A percentile compares a stretch with the other conserved stretches of the same genome.
These are phyloP conservation scores for Opisthocomus hoazin DNA, from an alignment of 2,113 vertebrate genomes.

Conservation along the genomic window DNA sequence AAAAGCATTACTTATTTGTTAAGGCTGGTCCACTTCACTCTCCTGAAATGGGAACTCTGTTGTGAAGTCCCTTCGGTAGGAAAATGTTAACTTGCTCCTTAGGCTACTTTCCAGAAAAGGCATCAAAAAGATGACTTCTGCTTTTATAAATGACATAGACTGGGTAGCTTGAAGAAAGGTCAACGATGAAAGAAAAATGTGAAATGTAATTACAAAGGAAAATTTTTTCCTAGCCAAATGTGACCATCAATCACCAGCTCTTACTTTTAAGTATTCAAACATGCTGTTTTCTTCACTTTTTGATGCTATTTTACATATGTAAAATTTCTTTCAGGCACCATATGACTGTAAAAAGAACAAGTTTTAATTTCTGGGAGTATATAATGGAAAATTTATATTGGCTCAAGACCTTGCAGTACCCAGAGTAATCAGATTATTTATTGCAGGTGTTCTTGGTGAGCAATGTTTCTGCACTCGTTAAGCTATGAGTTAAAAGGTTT, in stretches of 20 bases:
- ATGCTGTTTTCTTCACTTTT: background rate
- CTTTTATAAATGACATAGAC: constrained; percentile 1
- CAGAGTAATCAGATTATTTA: background rate
- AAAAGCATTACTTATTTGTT: background rate
- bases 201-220: background rate
- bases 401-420: background rate
- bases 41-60: background rate
- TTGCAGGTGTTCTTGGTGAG: background rate
- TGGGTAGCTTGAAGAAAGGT: constrained; percentile 14
- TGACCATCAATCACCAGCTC: background rate
- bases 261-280: background rate
- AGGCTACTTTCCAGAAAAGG: background rate
- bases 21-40: background rate
- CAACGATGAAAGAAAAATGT: background rate
- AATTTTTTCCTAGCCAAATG: background rate
- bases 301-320: background rate
- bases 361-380: background rate
- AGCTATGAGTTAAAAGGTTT: background rate
- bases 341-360: background rate
- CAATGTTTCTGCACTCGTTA: background rate
- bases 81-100: constrained; percentile 17
- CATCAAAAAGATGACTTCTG: background rate
- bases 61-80: background rate
- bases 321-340: background rate
- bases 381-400: constrained; percentile 16